Conservation (phyloP, 2,888 invertebrate genomes). For the Prenolepis imparis region DNA sequence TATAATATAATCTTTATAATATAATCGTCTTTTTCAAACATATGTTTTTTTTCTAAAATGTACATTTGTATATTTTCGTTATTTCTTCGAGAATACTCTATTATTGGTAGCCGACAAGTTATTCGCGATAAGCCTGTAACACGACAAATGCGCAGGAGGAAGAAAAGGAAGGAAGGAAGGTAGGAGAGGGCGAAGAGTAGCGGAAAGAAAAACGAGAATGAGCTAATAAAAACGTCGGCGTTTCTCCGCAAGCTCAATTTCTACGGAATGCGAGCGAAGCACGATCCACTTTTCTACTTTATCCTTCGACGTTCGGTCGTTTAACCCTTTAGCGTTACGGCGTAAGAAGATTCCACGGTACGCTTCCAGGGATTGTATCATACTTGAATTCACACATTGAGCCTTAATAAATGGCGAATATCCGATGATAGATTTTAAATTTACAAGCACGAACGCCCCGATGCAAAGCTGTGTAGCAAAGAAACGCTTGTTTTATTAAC, state of each 20-base stretch:
- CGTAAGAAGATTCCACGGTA: conserved; percentile 68
- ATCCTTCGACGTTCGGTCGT: conserved; percentile 60
- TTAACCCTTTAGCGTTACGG: conserved; percentile 59
- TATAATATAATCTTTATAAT: not conserved
- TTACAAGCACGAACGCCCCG: not conserved
- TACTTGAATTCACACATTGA: conserved; percentile 45
- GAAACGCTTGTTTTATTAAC: conserved; percentile 12
- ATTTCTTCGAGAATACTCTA: not conserved
- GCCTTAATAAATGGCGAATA: conserved; percentile 31
- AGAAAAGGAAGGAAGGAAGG: not conserved
- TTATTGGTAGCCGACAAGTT: conserved; percentile 29
- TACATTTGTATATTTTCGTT: not conserved
- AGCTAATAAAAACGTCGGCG: conserved; percentile 60
- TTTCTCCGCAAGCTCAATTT: conserved; percentile 75
- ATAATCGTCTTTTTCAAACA: not conserved
- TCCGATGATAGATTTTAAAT: conserved; percentile 19
- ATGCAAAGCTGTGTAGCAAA: not conserved
- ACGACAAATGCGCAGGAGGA: conserved; percentile 38
- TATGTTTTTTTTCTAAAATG: not conserved
- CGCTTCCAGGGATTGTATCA: conserved; percentile 66
- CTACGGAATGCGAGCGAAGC: conserved; percentile 71
- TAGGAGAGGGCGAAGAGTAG: conserved; percentile 1
- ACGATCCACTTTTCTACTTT: conserved; percentile 73
- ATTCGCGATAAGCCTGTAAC: conserved; percentile 25
- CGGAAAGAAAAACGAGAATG: conserved; percentile 45